Conservation (phyloP, 2,797 vertebrate species). For the Sebastes paucispinis region DNA sequence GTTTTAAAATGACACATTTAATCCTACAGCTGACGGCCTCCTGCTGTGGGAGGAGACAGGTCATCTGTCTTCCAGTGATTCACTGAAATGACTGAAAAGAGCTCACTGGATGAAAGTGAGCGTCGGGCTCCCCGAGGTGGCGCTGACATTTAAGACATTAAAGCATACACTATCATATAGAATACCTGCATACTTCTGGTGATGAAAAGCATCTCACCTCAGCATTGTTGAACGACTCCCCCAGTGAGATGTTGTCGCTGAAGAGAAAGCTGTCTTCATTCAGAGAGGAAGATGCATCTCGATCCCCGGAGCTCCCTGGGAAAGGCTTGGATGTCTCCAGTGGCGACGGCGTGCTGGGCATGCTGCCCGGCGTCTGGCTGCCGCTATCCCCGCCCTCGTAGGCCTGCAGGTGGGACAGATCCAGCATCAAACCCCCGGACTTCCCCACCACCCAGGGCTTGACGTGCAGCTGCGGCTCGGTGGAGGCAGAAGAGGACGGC, state of each 20-base stretch:
- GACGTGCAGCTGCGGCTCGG: slow-evolving; percentile 68
- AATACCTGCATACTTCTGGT: background rate
- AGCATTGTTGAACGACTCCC: slow-evolving; percentile 85
- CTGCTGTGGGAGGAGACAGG: background rate
- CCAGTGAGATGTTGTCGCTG: slow-evolving; percentile 86
- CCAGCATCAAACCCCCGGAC: slow-evolving; percentile 87
- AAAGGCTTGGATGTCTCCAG: slow-evolving; percentile 88
- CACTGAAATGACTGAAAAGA: background rate
- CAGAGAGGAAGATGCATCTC: slow-evolving; percentile 77
- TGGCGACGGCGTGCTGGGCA: slow-evolving; percentile 93
- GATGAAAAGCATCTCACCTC: slow-evolving; percentile 82
- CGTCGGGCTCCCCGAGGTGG: background rate
- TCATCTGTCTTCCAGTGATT: background rate
- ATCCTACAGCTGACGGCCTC: background rate
- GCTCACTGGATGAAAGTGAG: slow-evolving; percentile 21
- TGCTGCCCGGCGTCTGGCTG: slow-evolving; percentile 89
- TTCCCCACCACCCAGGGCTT: slow-evolving; percentile 85
- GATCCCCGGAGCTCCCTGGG: slow-evolving; percentile 77
- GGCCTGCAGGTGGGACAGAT: slow-evolving; percentile 87
- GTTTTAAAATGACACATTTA: background rate
- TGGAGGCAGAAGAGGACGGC: slow-evolving; percentile 70
- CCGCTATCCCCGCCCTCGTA: slow-evolving; percentile 85
- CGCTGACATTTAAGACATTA: slow-evolving; percentile 23
- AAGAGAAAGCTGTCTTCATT: slow-evolving; percentile 83
- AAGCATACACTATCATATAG: background rate